Evolutionary conservation across 2,797 vertebrate species (phyloP), one percentile per base, ranked within the genome.

Genomic region (Coregonus sp.): DNA sequence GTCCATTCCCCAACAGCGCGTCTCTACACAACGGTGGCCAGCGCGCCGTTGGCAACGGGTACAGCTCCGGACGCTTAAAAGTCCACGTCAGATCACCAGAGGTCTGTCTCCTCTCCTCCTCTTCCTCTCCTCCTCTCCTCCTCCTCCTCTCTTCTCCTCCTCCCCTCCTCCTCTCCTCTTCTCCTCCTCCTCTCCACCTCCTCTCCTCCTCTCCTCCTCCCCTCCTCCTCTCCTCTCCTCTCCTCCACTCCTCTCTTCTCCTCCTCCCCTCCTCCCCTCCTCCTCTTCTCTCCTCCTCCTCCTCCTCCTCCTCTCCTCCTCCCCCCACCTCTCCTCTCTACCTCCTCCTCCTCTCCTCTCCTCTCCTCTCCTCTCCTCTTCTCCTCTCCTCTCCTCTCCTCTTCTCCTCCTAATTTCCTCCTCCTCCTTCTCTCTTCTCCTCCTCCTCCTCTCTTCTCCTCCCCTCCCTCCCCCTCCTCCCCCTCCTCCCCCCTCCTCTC

Each of bases 51-150:
- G 94, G 93, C 33, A 96, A 95, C 0, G 94, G 91, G 72, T 90
- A 92, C 85, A 92, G 83, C 80, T 88, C 94, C 70, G 93, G 93
- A 79, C 93, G 96, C 52, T 80, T 96, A 86, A 98, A 96, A 86
- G 95, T 95, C 75, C 95, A 96, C 0, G 93, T 95, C 74, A 90
- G 93, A 75, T 95, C 95, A 69, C 95, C 95, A 3, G 96, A 97
- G 96, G 96, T 98, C 61, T 87, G 90, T 56, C 16, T 4, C 11
- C 54, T 12, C 4, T 37, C 9, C 20, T 31, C 20, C 61, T 25
- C 18, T n/a, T 20, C 18, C n/a, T 29, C 31, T 75, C n/a, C 35
- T 61, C 18, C 18, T 31, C 37, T 20, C 31, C 18, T 31, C 25
- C 31, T 75, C n/a, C 35, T 70, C 18, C 18, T 18, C 37, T 33